Evolutionary conservation across 2,888 invertebrate species (phyloP).

Genomic region (Agrotis ipsilon): DNA sequence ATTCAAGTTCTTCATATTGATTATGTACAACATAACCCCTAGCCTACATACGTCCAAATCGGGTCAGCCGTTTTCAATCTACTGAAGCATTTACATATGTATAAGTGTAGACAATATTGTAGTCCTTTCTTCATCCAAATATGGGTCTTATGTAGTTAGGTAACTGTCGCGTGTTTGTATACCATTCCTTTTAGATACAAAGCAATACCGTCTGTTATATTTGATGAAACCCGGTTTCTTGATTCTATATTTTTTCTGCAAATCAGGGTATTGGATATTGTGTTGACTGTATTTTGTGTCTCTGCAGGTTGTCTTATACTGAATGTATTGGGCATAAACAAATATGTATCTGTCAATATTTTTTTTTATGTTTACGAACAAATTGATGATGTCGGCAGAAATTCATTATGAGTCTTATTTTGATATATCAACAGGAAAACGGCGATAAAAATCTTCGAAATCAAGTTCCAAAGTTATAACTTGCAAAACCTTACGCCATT

Average conservation of each 20-base stretch:
- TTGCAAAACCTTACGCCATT: neutral
- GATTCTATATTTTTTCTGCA: neutral
- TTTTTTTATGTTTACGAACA: neutral
- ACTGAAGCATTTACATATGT: conserved; percentile 38
- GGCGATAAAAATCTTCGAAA: neutral
- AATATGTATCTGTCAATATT: neutral
- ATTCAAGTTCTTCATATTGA: neutral
- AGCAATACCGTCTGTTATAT: conserved; percentile 2
- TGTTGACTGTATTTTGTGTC: neutral
- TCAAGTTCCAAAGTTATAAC: neutral
- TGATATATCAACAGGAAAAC: neutral
- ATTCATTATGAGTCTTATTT: neutral
- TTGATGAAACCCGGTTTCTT: conserved; percentile 2
- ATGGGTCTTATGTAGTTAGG: neutral
- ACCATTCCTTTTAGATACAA: neutral
- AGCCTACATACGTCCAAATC: conserved; percentile 26
- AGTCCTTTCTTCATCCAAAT: conserved; percentile 6
- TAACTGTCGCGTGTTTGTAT: conserved; percentile 13
- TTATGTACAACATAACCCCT: conserved; percentile 4
- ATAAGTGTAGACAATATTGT: conserved; percentile 19
- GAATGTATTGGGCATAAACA: neutral
- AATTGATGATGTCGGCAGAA: neutral
- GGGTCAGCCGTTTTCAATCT: conserved; percentile 42
- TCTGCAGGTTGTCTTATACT: no score
- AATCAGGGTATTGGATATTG: neutral